Base-by-base conservation (phyloP, 2,797 vertebrate species). In the Aselliscus stoliczkanus region DNA sequence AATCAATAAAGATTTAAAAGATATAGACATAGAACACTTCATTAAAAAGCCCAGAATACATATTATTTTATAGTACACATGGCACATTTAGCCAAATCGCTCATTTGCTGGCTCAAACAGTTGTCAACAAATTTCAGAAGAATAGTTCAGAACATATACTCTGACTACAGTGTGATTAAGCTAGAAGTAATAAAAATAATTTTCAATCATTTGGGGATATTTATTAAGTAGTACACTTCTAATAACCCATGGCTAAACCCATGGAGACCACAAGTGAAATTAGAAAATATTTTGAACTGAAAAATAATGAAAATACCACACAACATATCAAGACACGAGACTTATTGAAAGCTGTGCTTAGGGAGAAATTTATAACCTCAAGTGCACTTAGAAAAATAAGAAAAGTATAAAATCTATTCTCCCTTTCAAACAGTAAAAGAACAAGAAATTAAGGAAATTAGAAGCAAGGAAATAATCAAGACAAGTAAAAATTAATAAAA, bases 211-310 rank as follows among this genome's bases (percentile, higher is more conserved):
- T 60, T 60, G 58, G 58, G 25, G 25, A 60, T 29, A 60, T 58
- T 23, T 23, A 58, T 92, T 82, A 80, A 13, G 4, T 54, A 81
- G 23, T 81, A 75, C 13, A 52, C 29, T 42, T 86, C 58, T 52
- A 9, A 42, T 73, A 60, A 86, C 25, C 44, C 39, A 29, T 86
- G 64, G 58, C 86, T 70, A 81, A 81, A 69, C 31, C n/a, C n/a
- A n/a, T 90, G 34, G 62, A 90, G 9, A 42, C 86, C 7, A 34
- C 14, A 34, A 25, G 2, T 82, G 29, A 93, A 47, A 93, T 82
- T 73, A 85, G 72, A 70, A 86, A 86, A 86, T 82, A 44, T 50
- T 90, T 87, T 93, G 31, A 93, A 72, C 39, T 37, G n/a, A 82
- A 72, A 72, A 65, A 64, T 62, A 81, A 44, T 79, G 54, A 79